phyloP scores from a whole-genome alignment of 1,140 invertebrate species.

The Cephus cinctus region DNA sequence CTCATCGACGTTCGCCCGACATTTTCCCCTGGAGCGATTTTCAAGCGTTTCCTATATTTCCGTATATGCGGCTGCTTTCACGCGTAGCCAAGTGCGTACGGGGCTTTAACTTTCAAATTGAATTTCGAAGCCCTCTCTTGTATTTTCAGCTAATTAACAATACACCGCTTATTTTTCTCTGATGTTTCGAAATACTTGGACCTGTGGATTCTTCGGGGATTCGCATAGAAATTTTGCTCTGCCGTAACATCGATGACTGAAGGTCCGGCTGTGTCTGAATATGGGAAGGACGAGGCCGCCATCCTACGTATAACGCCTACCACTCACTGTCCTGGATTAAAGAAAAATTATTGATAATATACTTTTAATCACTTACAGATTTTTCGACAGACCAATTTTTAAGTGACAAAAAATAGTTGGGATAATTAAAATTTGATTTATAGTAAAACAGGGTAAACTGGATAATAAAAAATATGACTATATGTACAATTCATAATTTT shows the following conservation, averaged over 20 bases:
- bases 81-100: background rate
- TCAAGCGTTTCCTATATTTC: slow-evolving; percentile 1
- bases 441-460: background rate
- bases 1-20: background rate
- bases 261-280: slow-evolving; percentile 6
- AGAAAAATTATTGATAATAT: background rate
- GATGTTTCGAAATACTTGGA: background rate
- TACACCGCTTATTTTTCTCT: no score
- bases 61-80: slow-evolving; percentile 32
- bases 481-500: no score
- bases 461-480: background rate
- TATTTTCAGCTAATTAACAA: background rate
- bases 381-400: background rate
- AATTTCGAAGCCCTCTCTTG: background rate
- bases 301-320: background rate
- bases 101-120: background rate
- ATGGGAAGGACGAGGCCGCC: slow-evolving; percentile 15
- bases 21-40: background rate
- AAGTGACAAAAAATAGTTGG: background rate
- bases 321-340: slow-evolving; percentile 7
- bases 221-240: background rate
- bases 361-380: background rate
- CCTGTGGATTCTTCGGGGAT: slow-evolving; percentile 2
- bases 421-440: background rate
- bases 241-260: slow-evolving; percentile 8